Conservation (phyloP, 2,888 invertebrate genomes). For the Lycia hirtaria region DNA sequence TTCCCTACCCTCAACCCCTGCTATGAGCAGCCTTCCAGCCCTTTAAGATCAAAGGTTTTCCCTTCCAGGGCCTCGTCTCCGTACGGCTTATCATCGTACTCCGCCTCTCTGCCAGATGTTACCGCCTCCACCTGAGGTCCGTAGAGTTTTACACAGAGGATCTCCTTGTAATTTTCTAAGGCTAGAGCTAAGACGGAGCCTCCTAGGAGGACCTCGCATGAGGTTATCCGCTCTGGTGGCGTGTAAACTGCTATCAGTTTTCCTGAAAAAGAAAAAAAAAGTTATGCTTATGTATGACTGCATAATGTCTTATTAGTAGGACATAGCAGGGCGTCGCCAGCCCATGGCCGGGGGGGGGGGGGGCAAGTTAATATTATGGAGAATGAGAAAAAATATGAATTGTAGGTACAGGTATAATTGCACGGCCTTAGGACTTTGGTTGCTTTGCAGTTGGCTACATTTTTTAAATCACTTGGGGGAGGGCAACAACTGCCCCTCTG, state of each 20-base stretch:
- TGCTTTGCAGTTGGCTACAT: too few relatives aligned
- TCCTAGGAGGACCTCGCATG: slow-evolving; percentile 91
- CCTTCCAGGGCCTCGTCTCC: slow-evolving; percentile 65
- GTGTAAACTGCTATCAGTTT: slow-evolving; percentile 92
- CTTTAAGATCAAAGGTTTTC: slow-evolving; percentile 83
- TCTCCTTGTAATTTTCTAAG: slow-evolving; percentile 87
- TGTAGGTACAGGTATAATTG: too few relatives aligned
- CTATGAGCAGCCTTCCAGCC: slow-evolving; percentile 68
- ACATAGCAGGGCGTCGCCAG: too few relatives aligned
- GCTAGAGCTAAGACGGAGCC: slow-evolving; percentile 90
- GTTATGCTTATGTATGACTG: too few relatives aligned
- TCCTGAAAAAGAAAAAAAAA: slow-evolving; percentile 81
- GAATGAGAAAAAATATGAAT: too few relatives aligned
- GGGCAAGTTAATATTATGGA: too few relatives aligned
- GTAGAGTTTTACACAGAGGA: slow-evolving; percentile 87
- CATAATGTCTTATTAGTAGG: too few relatives aligned
- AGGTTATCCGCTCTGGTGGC: slow-evolving; percentile 89
- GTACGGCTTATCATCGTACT: slow-evolving; percentile 83
- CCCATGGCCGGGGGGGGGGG: too few relatives aligned
- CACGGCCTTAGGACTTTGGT: too few relatives aligned
- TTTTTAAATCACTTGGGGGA: too few relatives aligned
- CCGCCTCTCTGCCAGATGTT: slow-evolving; percentile 68
- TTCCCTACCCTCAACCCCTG: slow-evolving; percentile 23
- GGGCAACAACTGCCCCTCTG: too few relatives aligned
- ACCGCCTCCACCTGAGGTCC: slow-evolving; percentile 71